Percentiles rank a stretch among this genome's conserved stretches.
Conservation (phyloP, 2,797 vertebrate genomes). For the Amblyopsis hoosieri region DNA sequence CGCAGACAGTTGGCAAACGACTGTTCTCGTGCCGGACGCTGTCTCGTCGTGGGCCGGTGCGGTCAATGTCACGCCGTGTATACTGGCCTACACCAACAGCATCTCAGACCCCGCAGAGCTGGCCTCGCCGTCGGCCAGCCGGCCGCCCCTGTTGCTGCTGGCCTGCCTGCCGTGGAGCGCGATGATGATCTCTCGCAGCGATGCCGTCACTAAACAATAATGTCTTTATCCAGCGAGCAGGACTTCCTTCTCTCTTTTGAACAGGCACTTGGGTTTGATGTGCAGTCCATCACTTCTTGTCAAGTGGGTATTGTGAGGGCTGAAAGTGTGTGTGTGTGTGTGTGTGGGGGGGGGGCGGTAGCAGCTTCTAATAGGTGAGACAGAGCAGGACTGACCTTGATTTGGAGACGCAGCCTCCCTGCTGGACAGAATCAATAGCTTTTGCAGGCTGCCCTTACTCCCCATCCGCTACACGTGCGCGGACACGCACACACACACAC, state of each 20-base stretch:
- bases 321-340: slow-evolving; percentile 26
- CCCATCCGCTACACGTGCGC: slow-evolving; percentile 60
- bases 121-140: too few species aligned
- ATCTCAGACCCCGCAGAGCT: too few species aligned
- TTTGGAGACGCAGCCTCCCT: slow-evolving; percentile 78
- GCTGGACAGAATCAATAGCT: slow-evolving; percentile 83
- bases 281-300: slow-evolving; percentile 46
- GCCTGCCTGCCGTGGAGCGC: slow-evolving; percentile 29
- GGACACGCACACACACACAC: slow-evolving; percentile 52
- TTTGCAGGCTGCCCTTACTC: slow-evolving; percentile 81
- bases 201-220: slow-evolving; percentile 45
- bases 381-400: slow-evolving; percentile 83
- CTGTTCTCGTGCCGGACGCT: not conserved
- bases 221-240: slow-evolving; percentile 41
- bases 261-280: slow-evolving; percentile 64
- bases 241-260: slow-evolving; percentile 50
- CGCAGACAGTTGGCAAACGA: not conserved
- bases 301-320: slow-evolving; percentile 50
- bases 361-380: slow-evolving; percentile 75
- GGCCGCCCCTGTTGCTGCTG: not conserved
- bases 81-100: not conserved
- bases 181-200: slow-evolving; percentile 39
- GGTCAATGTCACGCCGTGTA: not conserved
- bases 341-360: slow-evolving; percentile 31
- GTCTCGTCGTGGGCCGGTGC: not conserved